Percentiles rank a stretch among this genome's conserved stretches.
These are phyloP conservation scores for Lasiurus borealis DNA, from an alignment of 2,113 vertebrate species.

Conservation along the genomic window DNA sequence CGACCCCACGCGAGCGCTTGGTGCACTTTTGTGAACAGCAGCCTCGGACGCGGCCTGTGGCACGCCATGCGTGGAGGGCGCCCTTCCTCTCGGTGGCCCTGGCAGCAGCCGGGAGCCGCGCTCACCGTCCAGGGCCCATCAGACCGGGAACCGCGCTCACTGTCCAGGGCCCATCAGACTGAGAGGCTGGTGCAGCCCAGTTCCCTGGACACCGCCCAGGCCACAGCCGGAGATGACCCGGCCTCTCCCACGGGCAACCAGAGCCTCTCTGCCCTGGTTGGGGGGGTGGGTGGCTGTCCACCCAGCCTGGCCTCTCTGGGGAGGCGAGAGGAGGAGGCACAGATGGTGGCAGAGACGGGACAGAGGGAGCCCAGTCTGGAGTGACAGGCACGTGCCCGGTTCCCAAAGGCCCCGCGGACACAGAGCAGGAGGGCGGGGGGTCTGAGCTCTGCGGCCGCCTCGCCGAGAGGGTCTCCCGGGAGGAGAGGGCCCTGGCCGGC, in stretches of 20 bases:
- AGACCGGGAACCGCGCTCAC: rapidly evolving
- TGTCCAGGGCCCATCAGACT: rapidly evolving
- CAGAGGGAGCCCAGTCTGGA: rapidly evolving
- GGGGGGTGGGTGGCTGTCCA: no score
- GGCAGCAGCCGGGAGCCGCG: rapidly evolving
- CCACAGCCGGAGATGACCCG: not conserved
- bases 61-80: rapidly evolving
- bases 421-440: no score
- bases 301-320: rapidly evolving
- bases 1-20: no score
- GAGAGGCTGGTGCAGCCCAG: rapidly evolving
- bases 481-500: no score
- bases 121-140: no score
- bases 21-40: not conserved
- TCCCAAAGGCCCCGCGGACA: not conserved
- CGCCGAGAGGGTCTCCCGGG: not conserved
- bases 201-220: not conserved
- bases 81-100: rapidly evolving
- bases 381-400: rapidly evolving
- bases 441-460: not conserved
- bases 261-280: not conserved
- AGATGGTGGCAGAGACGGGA: not conserved
- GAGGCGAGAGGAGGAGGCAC: not conserved
- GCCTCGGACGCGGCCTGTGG: rapidly evolving
- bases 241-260: not conserved